phyloP scores from a whole-genome alignment of 1,140 invertebrate genomes.

The Drosophila sucinea region DNA sequence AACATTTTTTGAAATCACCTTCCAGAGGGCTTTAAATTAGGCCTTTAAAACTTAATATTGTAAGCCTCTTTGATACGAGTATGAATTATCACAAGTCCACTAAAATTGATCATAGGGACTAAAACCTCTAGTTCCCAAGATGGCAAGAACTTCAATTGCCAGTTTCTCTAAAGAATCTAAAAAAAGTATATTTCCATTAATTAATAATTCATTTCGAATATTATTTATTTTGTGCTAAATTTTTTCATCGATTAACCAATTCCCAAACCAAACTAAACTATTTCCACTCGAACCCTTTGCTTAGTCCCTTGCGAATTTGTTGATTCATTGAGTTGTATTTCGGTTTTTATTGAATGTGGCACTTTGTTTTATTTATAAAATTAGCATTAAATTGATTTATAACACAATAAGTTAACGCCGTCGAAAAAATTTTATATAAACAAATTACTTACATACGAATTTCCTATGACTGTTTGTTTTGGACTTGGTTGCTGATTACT shows the following conservation, averaged over 20 bases:
- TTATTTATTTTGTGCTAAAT: background rate
- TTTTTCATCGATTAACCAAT: background rate
- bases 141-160: too few species aligned
- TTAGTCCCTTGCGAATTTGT: background rate
- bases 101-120: too few species aligned
- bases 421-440: constrained; percentile 14
- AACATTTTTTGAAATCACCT: too few species aligned
- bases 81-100: too few species aligned
- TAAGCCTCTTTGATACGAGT: too few species aligned
- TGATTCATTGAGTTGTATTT: constrained; percentile 37
- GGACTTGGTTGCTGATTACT: constrained; percentile 61
- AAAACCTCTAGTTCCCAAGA: too few species aligned
- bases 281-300: too few species aligned
- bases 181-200: background rate
- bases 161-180: too few species aligned
- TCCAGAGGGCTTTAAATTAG: too few species aligned
- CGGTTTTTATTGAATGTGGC: constrained; percentile 32
- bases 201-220: background rate
- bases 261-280: background rate
- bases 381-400: constrained; percentile 77
- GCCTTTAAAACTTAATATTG: too few species aligned
- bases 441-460: constrained; percentile 30
- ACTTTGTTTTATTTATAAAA: constrained; percentile 66
- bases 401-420: constrained; percentile 62
- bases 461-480: constrained; percentile 24